A percentile compares a stretch with the other conserved stretches of the same genome.
phyloP scores from a whole-genome alignment of 1,140 invertebrate genomes.

The Heliconius himera region DNA sequence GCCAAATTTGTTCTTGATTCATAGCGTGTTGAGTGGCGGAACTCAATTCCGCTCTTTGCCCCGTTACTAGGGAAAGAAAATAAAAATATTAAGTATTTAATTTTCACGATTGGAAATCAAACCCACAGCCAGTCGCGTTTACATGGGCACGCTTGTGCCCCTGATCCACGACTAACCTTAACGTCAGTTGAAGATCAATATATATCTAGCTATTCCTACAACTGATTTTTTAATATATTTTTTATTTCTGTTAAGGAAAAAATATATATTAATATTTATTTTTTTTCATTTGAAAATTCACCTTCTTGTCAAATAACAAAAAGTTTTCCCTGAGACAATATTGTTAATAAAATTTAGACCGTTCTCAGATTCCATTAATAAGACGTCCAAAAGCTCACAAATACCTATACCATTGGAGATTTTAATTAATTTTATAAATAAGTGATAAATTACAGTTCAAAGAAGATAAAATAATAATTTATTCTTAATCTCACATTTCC shows the following conservation, averaged over 20 bases:
- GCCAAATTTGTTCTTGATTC: too few relatives aligned
- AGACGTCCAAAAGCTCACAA: not conserved
- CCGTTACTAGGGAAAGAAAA: too few relatives aligned
- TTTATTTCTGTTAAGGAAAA: not conserved
- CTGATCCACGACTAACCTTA: too few relatives aligned
- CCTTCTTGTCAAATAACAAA: not conserved
- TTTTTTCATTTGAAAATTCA: not conserved
- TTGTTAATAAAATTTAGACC: not conserved
- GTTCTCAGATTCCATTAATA: not conserved
- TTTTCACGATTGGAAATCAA: too few relatives aligned
- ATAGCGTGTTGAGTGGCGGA: too few relatives aligned
- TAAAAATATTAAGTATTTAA: too few relatives aligned
- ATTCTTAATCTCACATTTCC: constrained; percentile 2
- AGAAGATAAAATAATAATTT: constrained; percentile 5
- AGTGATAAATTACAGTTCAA: constrained; percentile 16
- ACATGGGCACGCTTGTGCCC: too few relatives aligned
- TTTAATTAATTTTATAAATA: constrained; percentile 20
- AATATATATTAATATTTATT: not conserved
- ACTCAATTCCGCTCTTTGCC: too few relatives aligned
- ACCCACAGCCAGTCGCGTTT: too few relatives aligned
- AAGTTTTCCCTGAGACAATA: not conserved
- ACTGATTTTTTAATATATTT: too few relatives aligned
- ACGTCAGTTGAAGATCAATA: too few relatives aligned
- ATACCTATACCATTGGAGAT: constrained; percentile 15
- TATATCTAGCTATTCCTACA: too few relatives aligned